Evolutionary conservation across 1,140 invertebrate species (phyloP).

Genomic region (Orius insidiosus): DNA sequence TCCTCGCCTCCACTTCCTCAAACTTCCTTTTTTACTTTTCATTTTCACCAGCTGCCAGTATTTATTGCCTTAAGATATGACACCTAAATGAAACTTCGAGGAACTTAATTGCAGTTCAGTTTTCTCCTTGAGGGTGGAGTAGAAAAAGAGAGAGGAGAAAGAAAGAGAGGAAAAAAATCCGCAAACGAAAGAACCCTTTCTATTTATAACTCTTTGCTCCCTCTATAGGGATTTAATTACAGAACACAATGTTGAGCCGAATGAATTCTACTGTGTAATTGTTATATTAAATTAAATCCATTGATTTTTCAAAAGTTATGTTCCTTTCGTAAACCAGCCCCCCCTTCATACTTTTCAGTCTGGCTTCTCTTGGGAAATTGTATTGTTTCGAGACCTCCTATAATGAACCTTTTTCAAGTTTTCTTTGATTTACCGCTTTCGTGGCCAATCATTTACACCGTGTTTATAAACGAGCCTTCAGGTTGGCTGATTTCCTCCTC

Average conservation of each 20-base stretch:
- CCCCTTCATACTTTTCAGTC: too few species aligned
- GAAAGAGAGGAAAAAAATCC: constrained; percentile 11
- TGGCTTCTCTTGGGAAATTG: too few species aligned
- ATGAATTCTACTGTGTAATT: constrained; percentile 18
- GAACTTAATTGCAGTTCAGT: constrained; percentile 17
- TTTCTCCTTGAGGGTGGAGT: constrained; percentile 7
- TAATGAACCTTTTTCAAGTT: too few species aligned
- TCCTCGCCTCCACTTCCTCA: not conserved
- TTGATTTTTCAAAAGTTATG: constrained; percentile 14
- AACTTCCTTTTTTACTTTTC: constrained; percentile 11
- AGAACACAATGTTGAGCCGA: constrained; percentile 13
- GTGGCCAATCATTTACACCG: too few species aligned
- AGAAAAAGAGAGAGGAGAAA: constrained; percentile 1
- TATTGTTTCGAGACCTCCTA: too few species aligned
- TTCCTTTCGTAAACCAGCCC: too few species aligned
- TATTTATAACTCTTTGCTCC: constrained; percentile 13
- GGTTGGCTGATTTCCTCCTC: too few species aligned
- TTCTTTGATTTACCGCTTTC: too few species aligned
- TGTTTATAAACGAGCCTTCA: too few species aligned
- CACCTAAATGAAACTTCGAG: constrained; percentile 19
- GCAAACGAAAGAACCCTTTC: constrained; percentile 12
- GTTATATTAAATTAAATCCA: constrained; percentile 19
- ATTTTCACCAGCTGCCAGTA: constrained; percentile 18
- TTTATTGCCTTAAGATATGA: constrained; percentile 19
- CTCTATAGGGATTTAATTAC: constrained; percentile 18